These are phyloP conservation scores for Pseudomugil tenellus DNA, from an alignment of 2,797 vertebrate species.

Conservation along the genomic window DNA sequence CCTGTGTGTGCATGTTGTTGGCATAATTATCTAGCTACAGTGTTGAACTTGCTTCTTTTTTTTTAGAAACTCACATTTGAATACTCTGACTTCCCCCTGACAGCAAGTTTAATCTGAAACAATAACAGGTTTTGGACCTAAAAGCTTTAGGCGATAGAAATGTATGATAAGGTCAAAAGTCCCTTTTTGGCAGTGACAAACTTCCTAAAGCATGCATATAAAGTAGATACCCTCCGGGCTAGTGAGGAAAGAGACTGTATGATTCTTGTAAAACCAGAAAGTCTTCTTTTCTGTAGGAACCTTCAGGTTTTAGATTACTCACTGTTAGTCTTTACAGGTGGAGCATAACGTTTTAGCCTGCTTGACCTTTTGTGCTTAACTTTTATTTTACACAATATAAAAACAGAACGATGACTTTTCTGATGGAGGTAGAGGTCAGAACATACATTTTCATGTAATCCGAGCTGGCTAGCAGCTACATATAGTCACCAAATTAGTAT, in stretches of 20 bases:
- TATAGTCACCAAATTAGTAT: neutral
- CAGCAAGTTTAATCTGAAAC: neutral
- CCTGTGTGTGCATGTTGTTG: neutral
- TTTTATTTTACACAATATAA: neutral
- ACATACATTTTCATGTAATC: neutral
- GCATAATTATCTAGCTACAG: neutral
- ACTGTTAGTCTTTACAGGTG: neutral
- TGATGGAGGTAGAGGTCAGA: neutral
- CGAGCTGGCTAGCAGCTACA: neutral
- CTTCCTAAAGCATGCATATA: neutral
- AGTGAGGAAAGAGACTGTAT: constrained; percentile 24
- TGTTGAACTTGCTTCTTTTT: neutral
- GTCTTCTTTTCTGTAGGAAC: constrained; percentile 9
- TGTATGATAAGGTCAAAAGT: constrained; percentile 10
- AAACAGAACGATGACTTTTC: no score
- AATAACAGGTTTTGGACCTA: constrained; percentile 1
- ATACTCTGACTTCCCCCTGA: neutral
- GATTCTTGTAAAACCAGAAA: constrained; percentile 46
- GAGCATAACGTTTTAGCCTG: neutral
- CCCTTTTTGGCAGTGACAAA: neutral
- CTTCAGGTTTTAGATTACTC: neutral
- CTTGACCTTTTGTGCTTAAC: neutral
- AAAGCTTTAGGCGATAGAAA: neutral
- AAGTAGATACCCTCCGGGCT: constrained; percentile 14
- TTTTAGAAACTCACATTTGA: neutral